phyloP scores from a whole-genome alignment of 2,888 invertebrate species.

The Brenthis ino region DNA sequence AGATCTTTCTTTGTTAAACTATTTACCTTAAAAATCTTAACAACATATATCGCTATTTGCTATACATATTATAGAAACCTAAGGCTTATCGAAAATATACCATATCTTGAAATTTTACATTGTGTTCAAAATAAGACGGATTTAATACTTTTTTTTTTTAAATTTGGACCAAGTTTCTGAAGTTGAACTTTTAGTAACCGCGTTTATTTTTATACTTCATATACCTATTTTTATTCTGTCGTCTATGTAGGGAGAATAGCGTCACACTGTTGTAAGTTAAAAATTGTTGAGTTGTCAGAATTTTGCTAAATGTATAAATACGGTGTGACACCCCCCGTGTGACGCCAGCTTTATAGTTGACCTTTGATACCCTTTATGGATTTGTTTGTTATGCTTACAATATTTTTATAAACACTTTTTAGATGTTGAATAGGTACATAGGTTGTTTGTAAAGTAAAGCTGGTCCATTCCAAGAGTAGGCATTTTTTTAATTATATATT shows the following conservation, averaged over 20 bases:
- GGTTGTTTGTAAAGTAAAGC: constrained; percentile 43
- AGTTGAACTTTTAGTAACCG: constrained; percentile 49
- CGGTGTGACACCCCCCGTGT: constrained; percentile 35
- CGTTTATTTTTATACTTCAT: constrained; percentile 53
- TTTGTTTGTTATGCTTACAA: constrained; percentile 56
- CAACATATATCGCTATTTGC: constrained; percentile 52
- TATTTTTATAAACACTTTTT: constrained; percentile 54
- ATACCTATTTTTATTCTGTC: constrained; percentile 44
- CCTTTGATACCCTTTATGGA: constrained; percentile 55
- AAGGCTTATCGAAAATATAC: constrained; percentile 61
- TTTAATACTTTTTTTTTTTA: constrained; percentile 44
- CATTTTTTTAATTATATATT: constrained; percentile 15
- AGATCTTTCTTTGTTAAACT: constrained; percentile 73
- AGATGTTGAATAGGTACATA: constrained; percentile 59
- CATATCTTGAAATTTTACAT: constrained; percentile 54
- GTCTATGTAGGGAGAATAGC: constrained; percentile 35
- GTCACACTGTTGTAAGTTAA: constrained; percentile 30
- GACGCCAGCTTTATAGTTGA: constrained; percentile 52
- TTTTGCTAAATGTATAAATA: constrained; percentile 43
- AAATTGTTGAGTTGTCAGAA: constrained; percentile 38
- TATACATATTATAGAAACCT: constrained; percentile 54
- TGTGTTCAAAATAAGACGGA: constrained; percentile 46
- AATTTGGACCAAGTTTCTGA: constrained; percentile 65
- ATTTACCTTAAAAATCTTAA: constrained; percentile 62
- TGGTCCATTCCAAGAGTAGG: constrained; percentile 32